A percentile compares a stretch with the other conserved stretches of the same genome.
These are phyloP conservation scores for Azemiops feae DNA, from an alignment of 2,113 vertebrate species.

Conservation along the genomic window DNA sequence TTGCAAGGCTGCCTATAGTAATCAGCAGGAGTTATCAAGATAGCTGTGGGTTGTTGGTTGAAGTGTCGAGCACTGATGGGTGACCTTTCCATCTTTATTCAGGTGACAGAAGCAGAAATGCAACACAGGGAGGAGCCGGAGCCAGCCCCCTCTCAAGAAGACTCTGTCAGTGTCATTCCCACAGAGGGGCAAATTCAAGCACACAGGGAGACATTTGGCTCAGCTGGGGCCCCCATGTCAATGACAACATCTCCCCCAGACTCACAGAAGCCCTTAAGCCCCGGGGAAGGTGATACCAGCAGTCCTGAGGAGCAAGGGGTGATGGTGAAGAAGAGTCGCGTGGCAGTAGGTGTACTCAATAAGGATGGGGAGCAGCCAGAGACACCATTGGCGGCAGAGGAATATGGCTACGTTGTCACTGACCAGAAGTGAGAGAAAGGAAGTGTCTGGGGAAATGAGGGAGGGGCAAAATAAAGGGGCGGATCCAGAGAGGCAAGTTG, in stretches of 20 bases:
- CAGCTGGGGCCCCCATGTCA: not conserved
- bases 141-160: slow-evolving; percentile 37
- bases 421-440: slow-evolving; percentile 77
- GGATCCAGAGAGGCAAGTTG: not conserved
- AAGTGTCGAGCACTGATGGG: not conserved
- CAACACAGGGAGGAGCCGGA: slow-evolving; percentile 53
- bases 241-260: not conserved
- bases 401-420: slow-evolving; percentile 94
- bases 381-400: slow-evolving; percentile 68
- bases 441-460: not conserved
- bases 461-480: not conserved
- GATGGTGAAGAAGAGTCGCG: slow-evolving; percentile 56
- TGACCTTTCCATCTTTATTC: not conserved
- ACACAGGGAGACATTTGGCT: not conserved
- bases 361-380: not conserved
- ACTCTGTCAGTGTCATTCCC: slow-evolving; percentile 42
- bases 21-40: not conserved
- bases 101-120: slow-evolving; percentile 69
- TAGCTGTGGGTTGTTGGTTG: too few species aligned
- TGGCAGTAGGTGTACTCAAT: fast-evolving
- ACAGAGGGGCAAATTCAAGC: slow-evolving; percentile 3
- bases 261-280: slow-evolving; percentile 1
- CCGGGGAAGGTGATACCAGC: fast-evolving
- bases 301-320: fast-evolving
- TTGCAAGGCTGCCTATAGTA: not conserved